Percentiles rank a stretch among this genome's conserved stretches.
These are phyloP conservation scores for Etheostoma perlongum DNA, from an alignment of 2,797 vertebrate genomes.

Conservation along the genomic window DNA sequence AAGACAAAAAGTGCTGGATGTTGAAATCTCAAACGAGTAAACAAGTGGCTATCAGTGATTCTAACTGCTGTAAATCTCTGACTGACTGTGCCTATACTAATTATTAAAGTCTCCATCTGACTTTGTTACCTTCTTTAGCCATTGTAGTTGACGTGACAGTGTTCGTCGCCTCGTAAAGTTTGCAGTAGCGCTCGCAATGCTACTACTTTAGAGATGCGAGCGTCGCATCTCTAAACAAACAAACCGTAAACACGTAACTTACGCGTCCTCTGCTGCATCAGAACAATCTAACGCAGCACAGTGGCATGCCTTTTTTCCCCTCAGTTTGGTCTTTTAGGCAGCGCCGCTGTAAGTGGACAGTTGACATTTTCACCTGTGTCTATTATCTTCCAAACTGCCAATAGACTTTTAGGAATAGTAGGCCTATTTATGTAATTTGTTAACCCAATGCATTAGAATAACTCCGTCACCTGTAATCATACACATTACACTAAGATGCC, in stretches of 20 bases:
- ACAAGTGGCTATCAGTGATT: not conserved
- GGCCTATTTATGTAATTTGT: not conserved
- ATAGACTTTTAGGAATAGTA: not conserved
- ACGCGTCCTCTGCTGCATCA: not conserved
- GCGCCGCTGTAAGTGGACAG: not conserved
- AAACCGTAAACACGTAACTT: not conserved
- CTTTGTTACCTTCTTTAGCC: conserved; percentile 17
- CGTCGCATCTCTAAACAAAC: not conserved
- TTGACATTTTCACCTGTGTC: not conserved
- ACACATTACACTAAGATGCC: too few species aligned
- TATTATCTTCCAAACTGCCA: not conserved
- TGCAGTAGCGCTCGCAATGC: not conserved
- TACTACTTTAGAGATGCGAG: too few species aligned
- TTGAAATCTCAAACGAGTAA: not conserved
- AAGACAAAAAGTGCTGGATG: not conserved
- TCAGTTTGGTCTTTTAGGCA: not conserved
- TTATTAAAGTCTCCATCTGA: not conserved
- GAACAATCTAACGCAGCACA: too few species aligned
- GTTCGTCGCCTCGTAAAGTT: not conserved
- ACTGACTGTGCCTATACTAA: too few species aligned
- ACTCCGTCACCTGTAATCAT: too few species aligned
- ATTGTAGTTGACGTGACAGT: not conserved
- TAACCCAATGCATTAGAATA: not conserved
- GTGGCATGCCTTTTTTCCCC: not conserved
- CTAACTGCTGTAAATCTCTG: not conserved